Evolutionary conservation across 2,888 invertebrate species (phyloP), one percentile per base, ranked within the genome.

Genomic region (Clusia tigrina): DNA sequence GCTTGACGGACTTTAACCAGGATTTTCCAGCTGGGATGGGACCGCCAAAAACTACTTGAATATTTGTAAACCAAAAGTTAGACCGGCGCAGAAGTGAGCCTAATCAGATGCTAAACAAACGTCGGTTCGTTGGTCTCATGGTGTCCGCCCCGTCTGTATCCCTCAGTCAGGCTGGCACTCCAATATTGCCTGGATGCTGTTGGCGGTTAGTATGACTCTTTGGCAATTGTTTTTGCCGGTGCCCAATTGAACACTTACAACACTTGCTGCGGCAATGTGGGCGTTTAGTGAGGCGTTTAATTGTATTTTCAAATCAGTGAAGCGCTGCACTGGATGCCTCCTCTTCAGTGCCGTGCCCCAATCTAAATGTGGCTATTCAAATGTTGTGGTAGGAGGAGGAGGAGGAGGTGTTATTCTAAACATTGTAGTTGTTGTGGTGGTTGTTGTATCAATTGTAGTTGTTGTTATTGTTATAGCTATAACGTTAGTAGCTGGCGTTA

Each of bases 81-180:
- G n/a, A n/a, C n/a, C n/a, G n/a, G n/a, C n/a, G 32, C 32, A 6
- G n/a, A 42, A n/a, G 3, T 42, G n/a, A 6, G 42, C 42, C 42
- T 42, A 42, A 42, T 42, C 42, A 42, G 10, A 15, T 42, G 42
- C 42, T n/a, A 42, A 42, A 42, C 42, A 42, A 42, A 15, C n/a
- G 42, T 15, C n/a, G 42, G 12, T n/a, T n/a, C 42, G 9, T 42
- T 12, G 9, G 42, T n/a, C 6, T 32, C 9, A 3, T 42, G 42
- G 3, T n/a, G n/a, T n/a, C n/a, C n/a, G n/a, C n/a, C n/a, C n/a
- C n/a, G n/a, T n/a, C n/a, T n/a, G n/a, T n/a, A n/a, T n/a, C n/a
- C n/a, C n/a, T n/a, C n/a, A n/a, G n/a, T n/a, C n/a, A n/a, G n/a
- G n/a, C n/a, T n/a, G 9, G 42, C 42, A 32, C n/a, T 10, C 3